Base-by-base conservation (phyloP, 2,888 invertebrate species). In the Drosophila multiciliata region DNA sequence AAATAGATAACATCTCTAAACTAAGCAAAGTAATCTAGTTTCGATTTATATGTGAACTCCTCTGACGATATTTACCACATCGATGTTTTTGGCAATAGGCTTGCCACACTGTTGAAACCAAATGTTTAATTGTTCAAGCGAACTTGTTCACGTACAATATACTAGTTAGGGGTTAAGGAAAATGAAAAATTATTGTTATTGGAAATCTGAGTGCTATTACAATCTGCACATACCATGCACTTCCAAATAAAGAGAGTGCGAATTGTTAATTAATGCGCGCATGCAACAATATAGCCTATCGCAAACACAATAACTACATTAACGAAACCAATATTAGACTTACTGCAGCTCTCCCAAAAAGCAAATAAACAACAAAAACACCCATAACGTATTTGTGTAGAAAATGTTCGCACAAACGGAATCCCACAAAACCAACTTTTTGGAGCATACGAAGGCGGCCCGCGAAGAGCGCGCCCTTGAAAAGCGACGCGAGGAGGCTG, bases 401-500 rank as follows among this genome's bases (percentile, higher is more conserved):
- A 79, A 69, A 79, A 96, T 96, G 95, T 96, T 95, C 90, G 94
- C 94, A 83, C 94, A 94, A 82, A 93, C 94, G 36, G 95, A 96
- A 83, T 95, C 95, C 40, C 95, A 95, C 85, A 97, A 97, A 93
- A 89, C 82, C 58, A 88, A 83, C 38, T 98, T 98, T 93, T 94
- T 98, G 90, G 97, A 98, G 92, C 97, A 97, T 92, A 97, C 97
- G 6, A 98, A 98, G 93, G 97, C 96, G 35, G 98, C 98, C 17
- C 94, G 98, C 71, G 97, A 97, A 92, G 98, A 98, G 92, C 95
- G 98, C 66, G 98, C 97, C 0, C 93, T 96, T 62, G 98, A 98
- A 90, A 97, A 97, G 92, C 95, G 95, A 75, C 95, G 95, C 73
- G 97, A 98, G 87, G 94, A 94, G 78, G 97, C 97, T 38, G 96